Evolutionary conservation across 2,888 invertebrate genomes (phyloP).

Genomic region (Lysandra bellargus): DNA sequence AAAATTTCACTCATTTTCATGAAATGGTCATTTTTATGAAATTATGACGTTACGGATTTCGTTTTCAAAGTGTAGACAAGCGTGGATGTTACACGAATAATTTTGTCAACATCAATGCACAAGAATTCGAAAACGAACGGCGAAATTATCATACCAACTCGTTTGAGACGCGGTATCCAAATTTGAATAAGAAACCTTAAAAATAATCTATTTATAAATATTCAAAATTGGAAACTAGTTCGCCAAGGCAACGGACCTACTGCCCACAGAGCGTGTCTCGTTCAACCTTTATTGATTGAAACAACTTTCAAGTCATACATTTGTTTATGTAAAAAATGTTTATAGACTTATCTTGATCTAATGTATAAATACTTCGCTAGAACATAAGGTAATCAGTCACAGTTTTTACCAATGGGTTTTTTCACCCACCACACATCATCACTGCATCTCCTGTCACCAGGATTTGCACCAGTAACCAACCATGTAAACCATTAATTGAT

Average conservation of each 20-base stretch:
- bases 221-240: constrained; percentile 39
- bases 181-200: constrained; percentile 28
- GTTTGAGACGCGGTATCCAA: neutral
- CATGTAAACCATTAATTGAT: no score
- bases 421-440: no score
- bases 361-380: no score
- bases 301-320: constrained; percentile 34
- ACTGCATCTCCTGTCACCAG: no score
- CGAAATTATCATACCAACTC: neutral
- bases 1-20: no score
- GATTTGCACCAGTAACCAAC: no score
- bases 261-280: constrained; percentile 41
- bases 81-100: neutral
- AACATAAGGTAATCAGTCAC: no score
- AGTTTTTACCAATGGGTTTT: no score
- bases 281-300: constrained; percentile 33
- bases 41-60: no score
- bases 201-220: constrained; percentile 31
- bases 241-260: constrained; percentile 43
- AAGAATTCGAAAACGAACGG: constrained; percentile 10
- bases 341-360: neutral
- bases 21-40: no score
- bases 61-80: neutral
- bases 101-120: neutral
- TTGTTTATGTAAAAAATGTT: neutral